A percentile compares a stretch with the other conserved stretches of the same genome.
phyloP scores from a whole-genome alignment of 2,888 invertebrate genomes.

The Scaptodrosophila latifasciaeformis region DNA sequence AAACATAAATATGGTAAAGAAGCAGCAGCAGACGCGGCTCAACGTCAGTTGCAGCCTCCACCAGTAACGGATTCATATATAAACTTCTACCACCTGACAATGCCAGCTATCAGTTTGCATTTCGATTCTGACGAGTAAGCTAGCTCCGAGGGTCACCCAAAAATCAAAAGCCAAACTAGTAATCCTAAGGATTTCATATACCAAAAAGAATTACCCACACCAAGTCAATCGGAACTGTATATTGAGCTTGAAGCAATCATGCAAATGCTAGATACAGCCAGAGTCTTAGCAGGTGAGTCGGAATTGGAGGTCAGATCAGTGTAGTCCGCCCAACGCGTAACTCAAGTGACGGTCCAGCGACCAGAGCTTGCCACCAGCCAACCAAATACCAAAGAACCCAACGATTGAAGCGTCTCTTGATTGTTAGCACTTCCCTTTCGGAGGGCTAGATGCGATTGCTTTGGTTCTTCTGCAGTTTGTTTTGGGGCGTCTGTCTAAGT shows the following conservation, averaged over 20 bases:
- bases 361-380: too few species aligned
- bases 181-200: not conserved
- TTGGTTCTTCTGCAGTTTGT: constrained; percentile 8
- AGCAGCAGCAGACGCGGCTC: constrained; percentile 25
- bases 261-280: constrained; percentile 20
- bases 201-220: too few species aligned
- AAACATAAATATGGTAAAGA: constrained; percentile 72
- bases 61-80: constrained; percentile 28
- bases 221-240: too few species aligned
- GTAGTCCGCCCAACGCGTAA: constrained; percentile 43
- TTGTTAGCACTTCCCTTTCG: constrained; percentile 63
- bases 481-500: constrained; percentile 54
- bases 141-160: constrained; percentile 29
- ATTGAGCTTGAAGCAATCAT: not conserved
- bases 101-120: constrained; percentile 34
- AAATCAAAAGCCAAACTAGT: too few species aligned
- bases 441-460: constrained; percentile 9
- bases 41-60: constrained; percentile 1
- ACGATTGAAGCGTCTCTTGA: constrained; percentile 46
- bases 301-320: constrained; percentile 34
- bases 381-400: too few species aligned
- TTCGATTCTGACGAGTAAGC: constrained; percentile 23
- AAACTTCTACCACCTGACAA: constrained; percentile 37
- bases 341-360: constrained; percentile 52
- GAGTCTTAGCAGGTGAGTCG: constrained; percentile 51